Conservation (phyloP, 2,113 vertebrate species). For the Siniperca chuatsi region DNA sequence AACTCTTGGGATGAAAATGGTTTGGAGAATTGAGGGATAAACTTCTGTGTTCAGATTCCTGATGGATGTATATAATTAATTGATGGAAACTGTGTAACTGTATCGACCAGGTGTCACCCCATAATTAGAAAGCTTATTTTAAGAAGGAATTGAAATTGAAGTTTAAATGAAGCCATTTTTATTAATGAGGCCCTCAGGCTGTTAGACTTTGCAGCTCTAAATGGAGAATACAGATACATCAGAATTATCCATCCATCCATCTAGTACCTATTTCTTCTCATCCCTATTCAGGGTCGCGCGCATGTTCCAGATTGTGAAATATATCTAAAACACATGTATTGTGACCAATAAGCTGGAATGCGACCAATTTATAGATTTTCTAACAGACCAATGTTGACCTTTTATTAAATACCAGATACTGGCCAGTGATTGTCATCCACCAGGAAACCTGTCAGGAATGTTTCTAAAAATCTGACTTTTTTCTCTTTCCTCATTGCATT, state of each 20-base stretch:
- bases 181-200: slow-evolving; percentile 42
- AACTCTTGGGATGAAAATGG: not conserved
- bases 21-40: not conserved
- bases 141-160: slow-evolving; percentile 29
- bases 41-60: not conserved
- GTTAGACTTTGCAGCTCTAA: not conserved
- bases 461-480: not conserved
- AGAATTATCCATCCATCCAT: not conserved
- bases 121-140: slow-evolving; percentile 33
- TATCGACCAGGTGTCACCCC: slow-evolving; percentile 7
- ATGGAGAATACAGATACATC: not conserved
- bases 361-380: not conserved
- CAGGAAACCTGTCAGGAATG: no score
- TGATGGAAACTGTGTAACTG: not conserved
- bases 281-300: not conserved
- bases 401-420: not conserved
- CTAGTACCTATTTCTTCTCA: not conserved
- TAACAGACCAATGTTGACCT: not conserved
- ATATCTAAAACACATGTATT: not conserved
- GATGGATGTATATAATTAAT: slow-evolving; percentile 15
- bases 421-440: not conserved
- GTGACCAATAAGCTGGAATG: not conserved
- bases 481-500: not conserved
- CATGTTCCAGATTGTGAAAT: not conserved
- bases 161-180: slow-evolving; percentile 51